A percentile compares a stretch with the other conserved stretches of the same genome.
Evolutionary conservation across 2,113 vertebrate genomes (phyloP).

Genomic region (Oceanites oceanicus): DNA sequence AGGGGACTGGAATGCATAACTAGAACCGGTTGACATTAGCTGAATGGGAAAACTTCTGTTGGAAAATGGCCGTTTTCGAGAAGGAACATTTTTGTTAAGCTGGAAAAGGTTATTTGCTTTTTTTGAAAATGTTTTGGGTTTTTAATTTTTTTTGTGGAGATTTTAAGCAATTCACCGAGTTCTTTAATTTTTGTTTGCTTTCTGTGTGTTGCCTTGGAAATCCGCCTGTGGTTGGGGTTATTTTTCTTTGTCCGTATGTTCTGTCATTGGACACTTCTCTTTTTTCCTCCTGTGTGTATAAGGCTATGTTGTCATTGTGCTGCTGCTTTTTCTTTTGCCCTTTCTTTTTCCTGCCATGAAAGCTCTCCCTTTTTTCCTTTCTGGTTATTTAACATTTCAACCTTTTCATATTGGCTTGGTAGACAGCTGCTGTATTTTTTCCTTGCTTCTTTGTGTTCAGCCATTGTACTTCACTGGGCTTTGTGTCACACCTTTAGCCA

Average conservation of each 20-base stretch:
- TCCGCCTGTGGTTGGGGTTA: not conserved
- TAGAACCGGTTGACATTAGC: not conserved
- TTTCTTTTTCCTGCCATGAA: not conserved
- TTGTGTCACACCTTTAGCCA: slow-evolving; percentile 26
- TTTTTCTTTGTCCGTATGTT: not conserved
- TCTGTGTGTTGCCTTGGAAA: not conserved
- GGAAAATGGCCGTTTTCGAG: not conserved
- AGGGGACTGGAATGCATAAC: not conserved
- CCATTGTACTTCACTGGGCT: not conserved
- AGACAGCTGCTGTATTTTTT: not conserved
- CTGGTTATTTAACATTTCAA: slow-evolving; percentile 17
- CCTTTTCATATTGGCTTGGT: slow-evolving; percentile 2
- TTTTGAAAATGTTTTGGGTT: not conserved
- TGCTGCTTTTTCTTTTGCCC: not conserved
- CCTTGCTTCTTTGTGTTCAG: not conserved
- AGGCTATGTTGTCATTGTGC: not conserved
- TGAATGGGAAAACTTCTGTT: not conserved
- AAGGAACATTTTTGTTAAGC: not conserved
- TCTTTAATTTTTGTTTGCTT: slow-evolving; percentile 7
- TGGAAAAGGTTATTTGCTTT: not conserved
- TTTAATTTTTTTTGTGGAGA: not conserved
- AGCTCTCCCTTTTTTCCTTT: not conserved
- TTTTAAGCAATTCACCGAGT: not conserved
- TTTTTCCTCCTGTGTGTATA: not conserved
- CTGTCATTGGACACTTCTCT: not conserved